Evolutionary conservation across 2,797 vertebrate genomes (phyloP), one percentile per base, ranked within the genome.

Genomic region (Ptychobarbus kaznakovi): DNA sequence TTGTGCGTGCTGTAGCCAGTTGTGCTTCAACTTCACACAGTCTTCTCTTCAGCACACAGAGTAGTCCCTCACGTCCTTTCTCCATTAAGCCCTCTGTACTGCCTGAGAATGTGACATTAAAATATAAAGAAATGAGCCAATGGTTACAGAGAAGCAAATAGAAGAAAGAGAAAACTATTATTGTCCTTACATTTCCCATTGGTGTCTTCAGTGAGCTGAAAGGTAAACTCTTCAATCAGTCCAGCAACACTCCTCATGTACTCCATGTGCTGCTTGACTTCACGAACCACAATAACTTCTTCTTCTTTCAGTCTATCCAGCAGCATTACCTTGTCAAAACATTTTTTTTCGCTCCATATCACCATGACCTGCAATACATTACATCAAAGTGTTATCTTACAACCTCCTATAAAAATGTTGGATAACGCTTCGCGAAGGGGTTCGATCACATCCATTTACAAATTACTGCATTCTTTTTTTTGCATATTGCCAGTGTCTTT

Each of bases 341-440:
- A 8, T 46, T 25, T 44, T 44, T 72, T 72, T 46, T 22, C 22
- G 2, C 69, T 72, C 40, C 42, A 72, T 72, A 25, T 72, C 69
- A 25, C 40, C n/a, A 72, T 72, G 40, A 72, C 42, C 69, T 72
- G 69, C 69, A 72, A 72, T 46, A 72, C 69, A 72, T 72, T 72
- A 72, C 69, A 44, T 72, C 69, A 72, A 72, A 72, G 69, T 42
- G 69, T 72, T 72, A 72, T 46, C 69, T 72, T 72, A 72, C 22
- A 72, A 16, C 69, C 32, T 68, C 56, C 28, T 66, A 72, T 25
- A 44, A 72, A 70, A 72, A 72, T 44, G 44, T 72, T 72, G 69
- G 69, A 40, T 12, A 72, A 40, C 11, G 5, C 22, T 46, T 72
- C 38, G 20, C 5, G 4, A 70, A 44, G 68, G 68, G 68, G 68